Percentiles rank a stretch among this genome's conserved stretches.
phyloP scores from a whole-genome alignment of 2,113 vertebrate species.

The Malurus cyaneus region DNA sequence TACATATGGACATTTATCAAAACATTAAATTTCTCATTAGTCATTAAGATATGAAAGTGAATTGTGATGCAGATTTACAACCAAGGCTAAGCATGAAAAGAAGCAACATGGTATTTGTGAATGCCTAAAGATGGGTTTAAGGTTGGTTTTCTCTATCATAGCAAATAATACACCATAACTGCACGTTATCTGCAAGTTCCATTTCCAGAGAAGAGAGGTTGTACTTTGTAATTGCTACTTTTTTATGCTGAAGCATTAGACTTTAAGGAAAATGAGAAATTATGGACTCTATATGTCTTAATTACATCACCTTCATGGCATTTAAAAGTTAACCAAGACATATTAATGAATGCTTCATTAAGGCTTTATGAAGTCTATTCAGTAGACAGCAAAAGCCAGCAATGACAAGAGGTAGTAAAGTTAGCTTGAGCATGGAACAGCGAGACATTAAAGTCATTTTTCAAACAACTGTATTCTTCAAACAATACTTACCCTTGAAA shows the following conservation, averaged over 20 bases:
- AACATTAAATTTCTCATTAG: neutral
- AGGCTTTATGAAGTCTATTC: neutral
- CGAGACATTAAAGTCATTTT: neutral
- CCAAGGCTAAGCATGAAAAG: neutral
- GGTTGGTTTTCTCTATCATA: neutral
- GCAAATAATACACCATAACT: neutral
- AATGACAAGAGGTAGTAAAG: neutral
- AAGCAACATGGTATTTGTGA: neutral
- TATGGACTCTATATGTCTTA: neutral
- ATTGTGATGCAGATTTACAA: neutral
- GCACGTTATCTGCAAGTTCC: neutral
- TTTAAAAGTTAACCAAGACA: neutral
- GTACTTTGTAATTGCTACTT: neutral
- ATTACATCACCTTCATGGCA: neutral
- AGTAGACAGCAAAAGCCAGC: neutral
- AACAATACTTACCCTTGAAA: slow-evolving; percentile 94
- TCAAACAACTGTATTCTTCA: neutral
- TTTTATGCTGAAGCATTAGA: neutral
- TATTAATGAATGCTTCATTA: neutral
- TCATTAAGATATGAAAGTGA: neutral
- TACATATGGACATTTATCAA: neutral
- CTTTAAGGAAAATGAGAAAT: neutral
- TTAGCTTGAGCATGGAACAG: neutral
- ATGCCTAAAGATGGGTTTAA: neutral
- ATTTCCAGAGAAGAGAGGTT: neutral